A percentile compares a stretch with the other conserved stretches of the same genome.
Evolutionary conservation across 2,888 invertebrate species (phyloP).

Genomic region (Laspeyria flexula): DNA sequence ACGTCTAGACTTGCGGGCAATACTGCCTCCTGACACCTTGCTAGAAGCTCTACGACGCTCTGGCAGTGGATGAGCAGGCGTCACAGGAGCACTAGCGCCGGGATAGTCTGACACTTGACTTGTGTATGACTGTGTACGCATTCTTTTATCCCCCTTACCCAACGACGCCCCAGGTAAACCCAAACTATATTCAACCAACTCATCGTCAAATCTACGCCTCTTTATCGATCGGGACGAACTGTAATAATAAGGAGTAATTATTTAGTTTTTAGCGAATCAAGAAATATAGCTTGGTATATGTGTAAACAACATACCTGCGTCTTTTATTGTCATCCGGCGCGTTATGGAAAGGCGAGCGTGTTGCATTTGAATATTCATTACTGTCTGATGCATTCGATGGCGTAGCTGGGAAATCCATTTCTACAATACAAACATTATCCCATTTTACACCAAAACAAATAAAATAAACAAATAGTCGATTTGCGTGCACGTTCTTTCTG

Average conservation of each 20-base stretch:
- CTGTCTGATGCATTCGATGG: constrained; percentile 75
- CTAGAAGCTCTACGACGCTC: constrained; percentile 69
- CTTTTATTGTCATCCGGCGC: constrained; percentile 78
- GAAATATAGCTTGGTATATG: not conserved
- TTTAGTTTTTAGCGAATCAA: not conserved
- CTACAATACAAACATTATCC: not conserved
- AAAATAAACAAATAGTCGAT: no score
- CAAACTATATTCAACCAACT: constrained; percentile 96
- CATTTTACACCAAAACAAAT: not conserved
- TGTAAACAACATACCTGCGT: constrained; percentile 66
- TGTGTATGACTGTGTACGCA: constrained; percentile 81
- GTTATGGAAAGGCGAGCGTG: constrained; percentile 66
- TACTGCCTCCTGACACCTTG: constrained; percentile 74
- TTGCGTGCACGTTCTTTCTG: no score
- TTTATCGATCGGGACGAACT: constrained; percentile 98
- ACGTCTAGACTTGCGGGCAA: constrained; percentile 83
- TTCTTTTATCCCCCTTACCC: constrained; percentile 77
- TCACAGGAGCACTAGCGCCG: constrained; percentile 51
- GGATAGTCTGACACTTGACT: constrained; percentile 83
- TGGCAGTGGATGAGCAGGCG: constrained; percentile 56
- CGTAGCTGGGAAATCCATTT: constrained; percentile 78
- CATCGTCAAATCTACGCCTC: constrained; percentile 98
- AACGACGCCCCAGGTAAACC: constrained; percentile 87
- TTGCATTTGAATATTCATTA: constrained; percentile 72
- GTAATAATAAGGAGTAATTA: constrained; percentile 42